Conservation (phyloP, 1,140 invertebrate species). For the Paraescarpia echinospica region DNA sequence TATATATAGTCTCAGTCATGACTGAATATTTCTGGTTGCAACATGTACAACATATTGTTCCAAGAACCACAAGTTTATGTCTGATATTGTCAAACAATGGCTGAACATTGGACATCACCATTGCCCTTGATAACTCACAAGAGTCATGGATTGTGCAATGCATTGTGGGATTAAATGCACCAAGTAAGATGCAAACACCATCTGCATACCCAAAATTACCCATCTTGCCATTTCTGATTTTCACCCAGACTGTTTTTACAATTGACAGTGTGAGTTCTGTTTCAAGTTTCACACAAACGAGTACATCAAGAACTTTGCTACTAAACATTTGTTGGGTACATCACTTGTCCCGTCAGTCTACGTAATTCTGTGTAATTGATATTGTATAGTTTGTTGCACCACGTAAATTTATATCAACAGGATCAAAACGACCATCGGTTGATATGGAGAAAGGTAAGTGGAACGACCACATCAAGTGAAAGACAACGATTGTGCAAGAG, state of each 20-base stretch:
- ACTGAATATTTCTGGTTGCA: background rate
- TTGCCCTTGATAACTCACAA: background rate
- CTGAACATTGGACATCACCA: background rate
- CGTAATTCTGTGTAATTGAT: background rate
- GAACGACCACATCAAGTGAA: background rate
- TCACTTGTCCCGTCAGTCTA: background rate
- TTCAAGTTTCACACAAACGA: background rate
- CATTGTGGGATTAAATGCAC: slow-evolving; percentile 5
- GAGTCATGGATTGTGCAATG: background rate
- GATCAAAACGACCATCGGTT: background rate
- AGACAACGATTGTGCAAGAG: background rate
- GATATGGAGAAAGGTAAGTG: background rate
- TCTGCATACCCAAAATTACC: too few relatives aligned
- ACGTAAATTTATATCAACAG: background rate
- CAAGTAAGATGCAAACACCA: background rate
- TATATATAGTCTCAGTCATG: background rate
- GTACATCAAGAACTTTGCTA: background rate
- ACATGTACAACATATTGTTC: background rate
- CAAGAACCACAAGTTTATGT: background rate
- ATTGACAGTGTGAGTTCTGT: background rate
- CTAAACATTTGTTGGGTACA: background rate
- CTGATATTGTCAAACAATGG: background rate
- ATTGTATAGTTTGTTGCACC: background rate
- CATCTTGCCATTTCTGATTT: background rate
- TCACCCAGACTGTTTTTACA: background rate